A percentile compares a stretch with the other conserved stretches of the same genome.
Evolutionary conservation across 2,888 invertebrate species (phyloP).

Genomic region (Zaprionus bogoriensis): DNA sequence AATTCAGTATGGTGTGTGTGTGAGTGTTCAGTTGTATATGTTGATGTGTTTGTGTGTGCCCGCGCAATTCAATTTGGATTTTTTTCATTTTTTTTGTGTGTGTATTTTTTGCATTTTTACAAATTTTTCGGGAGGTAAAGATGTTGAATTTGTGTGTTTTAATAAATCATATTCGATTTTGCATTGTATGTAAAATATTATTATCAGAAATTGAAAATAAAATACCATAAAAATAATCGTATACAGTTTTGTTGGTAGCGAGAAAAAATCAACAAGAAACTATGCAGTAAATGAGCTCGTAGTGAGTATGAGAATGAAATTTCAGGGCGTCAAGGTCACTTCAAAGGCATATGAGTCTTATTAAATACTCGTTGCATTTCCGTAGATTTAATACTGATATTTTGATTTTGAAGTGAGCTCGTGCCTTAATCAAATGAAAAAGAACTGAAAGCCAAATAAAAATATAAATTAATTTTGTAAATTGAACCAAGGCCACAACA

Average conservation of each 20-base stretch:
- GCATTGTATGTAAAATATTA: conserved; percentile 44
- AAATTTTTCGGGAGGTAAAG: conserved; percentile 54
- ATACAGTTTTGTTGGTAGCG: conserved; percentile 3
- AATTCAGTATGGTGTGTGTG: conserved; percentile 29
- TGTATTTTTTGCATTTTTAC: conserved; percentile 39
- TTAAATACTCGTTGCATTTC: neutral
- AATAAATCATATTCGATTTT: conserved; percentile 60
- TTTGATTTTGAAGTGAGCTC: conserved; percentile 1
- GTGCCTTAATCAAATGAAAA: neutral
- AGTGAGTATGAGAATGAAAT: conserved; percentile 34
- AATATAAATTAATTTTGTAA: conserved; percentile 4
- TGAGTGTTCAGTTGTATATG: conserved; percentile 15
- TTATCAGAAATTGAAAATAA: conserved; percentile 28
- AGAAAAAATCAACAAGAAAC: conserved; percentile 10
- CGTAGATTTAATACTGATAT: too few species aligned
- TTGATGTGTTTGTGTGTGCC: conserved; percentile 32
- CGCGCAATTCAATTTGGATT: conserved; percentile 41
- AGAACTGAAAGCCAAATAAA: neutral
- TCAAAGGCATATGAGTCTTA: neutral
- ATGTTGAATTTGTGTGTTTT: conserved; percentile 65
- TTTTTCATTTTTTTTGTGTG: conserved; percentile 23
- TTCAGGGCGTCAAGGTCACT: conserved; percentile 3
- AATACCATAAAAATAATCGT: neutral
- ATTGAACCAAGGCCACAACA: conserved; percentile 22
- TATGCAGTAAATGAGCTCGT: conserved; percentile 15